A percentile compares a stretch with the other conserved stretches of the same genome.
These are phyloP conservation scores for Mesoclemmys tuberculata DNA, from an alignment of 2,113 vertebrate genomes.

Conservation along the genomic window DNA sequence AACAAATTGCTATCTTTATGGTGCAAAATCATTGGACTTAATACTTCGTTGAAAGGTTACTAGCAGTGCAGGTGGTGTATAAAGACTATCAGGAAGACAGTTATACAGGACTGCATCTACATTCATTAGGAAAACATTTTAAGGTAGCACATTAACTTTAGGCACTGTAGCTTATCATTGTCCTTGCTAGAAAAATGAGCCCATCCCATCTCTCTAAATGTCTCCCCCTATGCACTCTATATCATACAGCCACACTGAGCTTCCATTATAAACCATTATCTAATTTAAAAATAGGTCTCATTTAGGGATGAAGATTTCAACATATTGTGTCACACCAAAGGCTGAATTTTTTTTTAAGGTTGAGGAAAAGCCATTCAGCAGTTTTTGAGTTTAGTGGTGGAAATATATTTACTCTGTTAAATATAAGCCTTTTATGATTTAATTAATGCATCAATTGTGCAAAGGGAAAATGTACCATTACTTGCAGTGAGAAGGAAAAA, in stretches of 20 bases:
- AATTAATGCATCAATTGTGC: not conserved
- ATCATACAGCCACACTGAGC: not conserved
- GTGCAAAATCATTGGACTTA: not conserved
- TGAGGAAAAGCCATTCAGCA: not conserved
- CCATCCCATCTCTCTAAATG: not conserved
- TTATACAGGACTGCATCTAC: not conserved
- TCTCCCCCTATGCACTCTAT: not conserved
- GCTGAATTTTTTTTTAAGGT: not conserved
- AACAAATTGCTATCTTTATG: not conserved
- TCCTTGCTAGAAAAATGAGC: not conserved
- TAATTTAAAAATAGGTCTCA: not conserved
- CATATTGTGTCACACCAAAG: not conserved
- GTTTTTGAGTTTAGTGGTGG: not conserved
- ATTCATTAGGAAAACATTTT: not conserved
- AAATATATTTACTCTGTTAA: not conserved
- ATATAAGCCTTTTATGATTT: not conserved
- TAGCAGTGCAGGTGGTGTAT: not conserved
- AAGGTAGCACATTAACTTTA: not conserved
- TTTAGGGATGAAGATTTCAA: conserved; percentile 1
- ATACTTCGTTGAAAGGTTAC: not conserved
- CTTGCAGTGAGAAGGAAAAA: not conserved
- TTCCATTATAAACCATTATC: not conserved
- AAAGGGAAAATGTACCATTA: not conserved
- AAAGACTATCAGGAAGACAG: not conserved
- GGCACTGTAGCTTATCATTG: not conserved